phyloP scores from a whole-genome alignment of 2,797 vertebrate genomes.

The Pelochelys cantorii region DNA sequence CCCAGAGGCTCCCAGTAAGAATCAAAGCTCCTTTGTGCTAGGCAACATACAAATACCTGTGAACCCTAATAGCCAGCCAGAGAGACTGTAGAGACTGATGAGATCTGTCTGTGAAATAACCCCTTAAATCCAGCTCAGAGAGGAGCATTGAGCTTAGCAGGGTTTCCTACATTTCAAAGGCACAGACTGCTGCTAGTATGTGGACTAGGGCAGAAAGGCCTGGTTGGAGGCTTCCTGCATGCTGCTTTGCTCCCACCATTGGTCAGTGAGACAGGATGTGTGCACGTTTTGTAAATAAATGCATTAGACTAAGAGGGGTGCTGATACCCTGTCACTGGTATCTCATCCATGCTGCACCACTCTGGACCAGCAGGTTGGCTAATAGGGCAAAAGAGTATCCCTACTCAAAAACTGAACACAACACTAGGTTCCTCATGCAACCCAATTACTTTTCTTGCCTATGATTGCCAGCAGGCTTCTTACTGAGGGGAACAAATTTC shows the following conservation, averaged over 20 bases:
- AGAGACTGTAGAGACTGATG: neutral
- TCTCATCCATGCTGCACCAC: neutral
- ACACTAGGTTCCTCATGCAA: neutral
- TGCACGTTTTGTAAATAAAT: neutral
- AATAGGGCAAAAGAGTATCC: neutral
- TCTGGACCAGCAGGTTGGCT: neutral
- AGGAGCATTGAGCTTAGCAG: neutral
- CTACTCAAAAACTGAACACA: fast-evolving
- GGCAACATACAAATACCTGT: neutral
- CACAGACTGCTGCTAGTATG: too few relatives aligned
- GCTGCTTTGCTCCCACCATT: neutral
- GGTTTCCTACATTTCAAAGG: neutral
- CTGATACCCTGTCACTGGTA: neutral
- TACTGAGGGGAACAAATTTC: constrained; percentile 41
- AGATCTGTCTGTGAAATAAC: neutral
- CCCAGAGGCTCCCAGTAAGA: neutral
- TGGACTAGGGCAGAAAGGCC: neutral
- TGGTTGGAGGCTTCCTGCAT: neutral
- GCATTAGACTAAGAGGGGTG: neutral
- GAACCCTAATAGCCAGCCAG: neutral
- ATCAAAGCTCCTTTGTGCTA: neutral
- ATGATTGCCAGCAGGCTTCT: constrained; percentile 34
- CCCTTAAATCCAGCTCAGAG: neutral
- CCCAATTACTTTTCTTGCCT: constrained; percentile 17
- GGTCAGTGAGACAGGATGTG: neutral